These are phyloP conservation scores for Osmerus mordax DNA, from an alignment of 2,113 vertebrate species.

Conservation along the genomic window DNA sequence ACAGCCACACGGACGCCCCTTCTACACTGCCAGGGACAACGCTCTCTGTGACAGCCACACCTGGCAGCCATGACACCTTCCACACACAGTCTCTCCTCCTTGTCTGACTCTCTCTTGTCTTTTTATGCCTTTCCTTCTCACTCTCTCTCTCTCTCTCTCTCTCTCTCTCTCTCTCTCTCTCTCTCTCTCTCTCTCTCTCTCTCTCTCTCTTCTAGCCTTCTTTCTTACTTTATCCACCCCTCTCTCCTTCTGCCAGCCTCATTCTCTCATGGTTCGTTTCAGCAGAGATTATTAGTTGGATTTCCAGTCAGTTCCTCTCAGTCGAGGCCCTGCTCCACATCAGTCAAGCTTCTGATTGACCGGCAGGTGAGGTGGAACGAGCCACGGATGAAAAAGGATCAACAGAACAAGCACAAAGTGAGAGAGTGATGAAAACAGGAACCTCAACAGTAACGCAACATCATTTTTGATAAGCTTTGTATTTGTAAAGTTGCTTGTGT, in stretches of 20 bases:
- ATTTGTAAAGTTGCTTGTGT: no score
- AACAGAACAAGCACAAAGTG: background rate
- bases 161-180: background rate
- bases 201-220: background rate
- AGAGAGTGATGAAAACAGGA: background rate
- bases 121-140: background rate
- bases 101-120: background rate
- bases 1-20: background rate
- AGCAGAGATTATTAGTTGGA: background rate
- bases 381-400: background rate
- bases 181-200: background rate
- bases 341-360: background rate
- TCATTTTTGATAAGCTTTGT: background rate
- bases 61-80: background rate
- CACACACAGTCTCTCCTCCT: no score
- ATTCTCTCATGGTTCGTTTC: background rate
- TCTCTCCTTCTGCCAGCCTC: background rate
- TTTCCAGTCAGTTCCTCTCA: background rate
- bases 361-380: background rate
- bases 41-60: background rate
- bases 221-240: background rate
- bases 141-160: background rate
- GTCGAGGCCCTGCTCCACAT: background rate
- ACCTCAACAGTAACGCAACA: background rate
- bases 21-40: background rate